Evolutionary conservation across 2,888 invertebrate genomes (phyloP), one percentile per base, ranked within the genome.

Genomic region (Odontocerum albicorne): DNA sequence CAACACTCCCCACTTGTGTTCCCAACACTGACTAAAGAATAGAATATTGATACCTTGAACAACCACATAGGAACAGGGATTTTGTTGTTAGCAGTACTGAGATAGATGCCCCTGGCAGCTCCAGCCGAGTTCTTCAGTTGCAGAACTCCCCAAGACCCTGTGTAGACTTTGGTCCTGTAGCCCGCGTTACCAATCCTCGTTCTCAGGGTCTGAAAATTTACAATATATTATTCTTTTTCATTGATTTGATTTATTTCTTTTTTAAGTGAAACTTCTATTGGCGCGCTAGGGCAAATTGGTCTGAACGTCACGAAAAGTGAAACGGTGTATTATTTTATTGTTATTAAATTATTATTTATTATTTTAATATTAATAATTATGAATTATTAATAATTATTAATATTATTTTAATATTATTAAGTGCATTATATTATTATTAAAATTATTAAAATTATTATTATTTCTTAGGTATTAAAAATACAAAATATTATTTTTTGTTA

Each of bases 121-220:
- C 72, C 68, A 62, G 72, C 70, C 19, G 68, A 69, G 64, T 84
- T 77, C 0, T 78, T 74, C 38, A 86, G 71, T 44, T 79, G 81
- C n/a, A 79, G 69, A 7, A 82, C 74, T 2, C 81, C 82, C 63
- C 78, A 79, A 1, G 80, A 77, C 2, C 86, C 87, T 0, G 85
- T 84, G 67, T 81, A 84, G 12, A 83, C 67, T 1, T 65, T 65
- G 2, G 75, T 72, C 49, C 69, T 66, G 66, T 72, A 73, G 2
- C 70, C 70, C 2, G 72, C 73, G 1, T 20, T 64, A 3, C 71
- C 71, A 47, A 77, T 73, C 33, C 74, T 73, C 2, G 66, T 65
- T 20, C 75, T 72, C 3, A 74, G 67, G 51, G 72, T 72, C 55
- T 55, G 49, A 22, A 47, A 47, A 8, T 27, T 27, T 27, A 27